phyloP scores from a whole-genome alignment of 2,888 invertebrate genomes.

The Dryococelus australis region DNA sequence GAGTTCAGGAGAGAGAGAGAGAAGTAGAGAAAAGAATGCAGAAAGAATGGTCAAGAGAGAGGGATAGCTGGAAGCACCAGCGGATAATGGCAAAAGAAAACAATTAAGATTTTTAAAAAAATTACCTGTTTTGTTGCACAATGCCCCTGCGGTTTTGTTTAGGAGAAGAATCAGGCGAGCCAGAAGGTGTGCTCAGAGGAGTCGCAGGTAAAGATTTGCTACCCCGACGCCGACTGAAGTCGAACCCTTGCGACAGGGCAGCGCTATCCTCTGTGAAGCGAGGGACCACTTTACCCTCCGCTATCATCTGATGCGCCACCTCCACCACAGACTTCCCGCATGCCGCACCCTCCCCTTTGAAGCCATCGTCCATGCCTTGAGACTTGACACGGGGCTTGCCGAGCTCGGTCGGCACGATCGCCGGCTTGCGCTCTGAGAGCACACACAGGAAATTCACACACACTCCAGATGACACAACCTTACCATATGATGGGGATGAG shows the following conservation, averaged over 20 bases:
- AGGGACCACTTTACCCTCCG: conserved; percentile 37
- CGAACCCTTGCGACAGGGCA: conserved; percentile 55
- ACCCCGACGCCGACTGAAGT: conserved; percentile 63
- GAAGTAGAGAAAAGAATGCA: neutral
- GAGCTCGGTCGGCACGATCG: conserved; percentile 29
- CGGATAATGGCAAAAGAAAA: neutral
- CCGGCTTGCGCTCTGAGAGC: conserved; percentile 31
- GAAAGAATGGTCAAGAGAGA: neutral
- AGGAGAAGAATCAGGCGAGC: conserved; percentile 65
- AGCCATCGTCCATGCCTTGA: conserved; percentile 74
- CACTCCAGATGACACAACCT: neutral
- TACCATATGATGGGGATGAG: neutral
- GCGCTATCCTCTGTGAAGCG: conserved; percentile 51
- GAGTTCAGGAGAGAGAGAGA: neutral
- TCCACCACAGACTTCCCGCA: conserved; percentile 71
- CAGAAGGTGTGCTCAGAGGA: conserved; percentile 64
- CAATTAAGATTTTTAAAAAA: too few relatives aligned
- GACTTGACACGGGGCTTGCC: conserved; percentile 55
- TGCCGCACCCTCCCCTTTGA: conserved; percentile 71
- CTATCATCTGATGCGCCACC: conserved; percentile 65
- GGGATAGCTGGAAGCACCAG: neutral
- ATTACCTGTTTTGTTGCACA: conserved; percentile 20
- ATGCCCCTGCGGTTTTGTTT: conserved; percentile 55
- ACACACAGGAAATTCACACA: conserved; percentile 27
- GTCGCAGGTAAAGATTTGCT: conserved; percentile 77